phyloP scores from a whole-genome alignment of 30 jellyfish, hydroid and myxozoan genomes.

The Mastigias papua region DNA sequence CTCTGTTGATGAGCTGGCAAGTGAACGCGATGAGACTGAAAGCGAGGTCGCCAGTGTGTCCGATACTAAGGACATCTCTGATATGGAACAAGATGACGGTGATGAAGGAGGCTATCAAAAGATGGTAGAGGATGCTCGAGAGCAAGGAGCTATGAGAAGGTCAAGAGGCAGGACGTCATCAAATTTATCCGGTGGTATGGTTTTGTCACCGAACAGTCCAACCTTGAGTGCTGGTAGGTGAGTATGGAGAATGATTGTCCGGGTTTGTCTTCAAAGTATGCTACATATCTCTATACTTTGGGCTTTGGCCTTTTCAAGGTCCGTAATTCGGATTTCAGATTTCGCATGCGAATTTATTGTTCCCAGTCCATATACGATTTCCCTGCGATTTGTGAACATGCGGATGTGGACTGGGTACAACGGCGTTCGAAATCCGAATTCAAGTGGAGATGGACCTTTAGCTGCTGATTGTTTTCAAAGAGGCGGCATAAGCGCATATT shows the following conservation, averaged over 20 bases:
- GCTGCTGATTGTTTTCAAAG: too few species aligned
- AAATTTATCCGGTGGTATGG: slow-evolving; percentile 77
- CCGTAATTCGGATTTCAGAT: too few species aligned
- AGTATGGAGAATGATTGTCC: not conserved
- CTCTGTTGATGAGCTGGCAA: slow-evolving; percentile 81
- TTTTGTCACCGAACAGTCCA: slow-evolving; percentile 97
- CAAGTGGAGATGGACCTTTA: too few species aligned
- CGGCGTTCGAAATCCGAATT: too few species aligned
- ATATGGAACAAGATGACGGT: slow-evolving; percentile 75
- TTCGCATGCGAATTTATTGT: too few species aligned
- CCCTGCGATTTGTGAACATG: too few species aligned
- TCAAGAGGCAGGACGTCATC: slow-evolving; percentile 67
- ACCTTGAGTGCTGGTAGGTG: slow-evolving; percentile 98
- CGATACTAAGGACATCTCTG: slow-evolving; percentile 74
- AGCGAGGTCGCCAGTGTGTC: slow-evolving; percentile 85
- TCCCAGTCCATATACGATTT: too few species aligned
- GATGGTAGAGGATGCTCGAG: slow-evolving; percentile 59
- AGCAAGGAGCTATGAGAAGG: slow-evolving; percentile 34
- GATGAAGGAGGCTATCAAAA: slow-evolving; percentile 71
- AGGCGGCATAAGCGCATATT: too few species aligned
- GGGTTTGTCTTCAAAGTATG: not conserved
- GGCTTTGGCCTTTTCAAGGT: too few species aligned
- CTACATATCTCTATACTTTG: not conserved
- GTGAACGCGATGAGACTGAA: slow-evolving; percentile 86
- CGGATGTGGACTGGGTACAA: too few species aligned